Evolutionary conservation across 1,140 invertebrate species (phyloP).

Genomic region (Bombus impatiens): DNA sequence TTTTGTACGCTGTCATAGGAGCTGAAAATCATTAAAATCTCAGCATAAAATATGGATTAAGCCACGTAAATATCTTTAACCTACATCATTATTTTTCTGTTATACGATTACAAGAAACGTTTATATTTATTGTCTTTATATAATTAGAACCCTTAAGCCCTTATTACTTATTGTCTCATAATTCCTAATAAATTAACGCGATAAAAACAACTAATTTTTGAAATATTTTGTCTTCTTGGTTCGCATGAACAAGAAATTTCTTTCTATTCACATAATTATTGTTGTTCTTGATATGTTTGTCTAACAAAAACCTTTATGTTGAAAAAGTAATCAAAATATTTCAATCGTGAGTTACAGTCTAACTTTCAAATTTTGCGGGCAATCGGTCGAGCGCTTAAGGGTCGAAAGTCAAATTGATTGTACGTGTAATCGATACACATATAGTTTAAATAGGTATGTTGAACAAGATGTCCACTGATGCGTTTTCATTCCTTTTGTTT

Average conservation of each 20-base stretch:
- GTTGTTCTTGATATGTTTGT: neutral
- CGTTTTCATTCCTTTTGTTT: conserved; percentile 1
- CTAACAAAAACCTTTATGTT: neutral
- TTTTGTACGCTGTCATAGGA: conserved; percentile 54
- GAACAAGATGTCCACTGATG: neutral
- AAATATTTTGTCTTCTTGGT: neutral
- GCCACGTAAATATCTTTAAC: conserved; percentile 53
- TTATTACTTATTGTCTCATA: neutral
- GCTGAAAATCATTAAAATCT: conserved; percentile 54
- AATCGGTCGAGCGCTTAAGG: neutral
- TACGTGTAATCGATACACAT: conserved; percentile 28
- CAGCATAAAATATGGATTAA: conserved; percentile 54
- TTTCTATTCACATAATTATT: neutral
- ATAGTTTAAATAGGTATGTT: neutral
- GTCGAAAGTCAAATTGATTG: conserved; percentile 12
- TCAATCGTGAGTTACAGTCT: neutral
- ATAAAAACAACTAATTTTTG: neutral
- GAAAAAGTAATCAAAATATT: neutral
- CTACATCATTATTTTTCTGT: conserved; percentile 33
- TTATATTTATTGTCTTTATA: conserved; percentile 61
- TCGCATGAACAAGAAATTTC: neutral
- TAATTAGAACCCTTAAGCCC: conserved; percentile 44
- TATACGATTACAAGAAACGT: conserved; percentile 57
- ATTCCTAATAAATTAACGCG: neutral
- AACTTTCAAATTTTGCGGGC: neutral